Evolutionary conservation across 2,888 invertebrate genomes (phyloP).

Genomic region (Conops quadrifasciatus): DNA sequence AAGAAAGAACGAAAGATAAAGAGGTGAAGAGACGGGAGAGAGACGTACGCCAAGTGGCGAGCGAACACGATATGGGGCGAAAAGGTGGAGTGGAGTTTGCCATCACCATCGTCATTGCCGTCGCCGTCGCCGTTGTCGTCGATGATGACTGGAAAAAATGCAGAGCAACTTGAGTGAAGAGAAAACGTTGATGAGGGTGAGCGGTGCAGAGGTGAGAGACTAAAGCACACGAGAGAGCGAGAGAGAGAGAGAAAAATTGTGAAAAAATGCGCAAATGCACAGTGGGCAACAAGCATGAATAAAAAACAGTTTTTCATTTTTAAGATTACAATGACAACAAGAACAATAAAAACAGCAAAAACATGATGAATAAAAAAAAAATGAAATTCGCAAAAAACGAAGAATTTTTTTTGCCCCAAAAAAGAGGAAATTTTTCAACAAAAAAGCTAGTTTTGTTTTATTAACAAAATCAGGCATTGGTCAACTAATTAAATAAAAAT

Average conservation of each 20-base stretch:
- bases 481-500: no score
- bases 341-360: no score
- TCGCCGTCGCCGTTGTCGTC: not conserved
- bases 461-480: no score
- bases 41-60: not conserved
- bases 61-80: not conserved
- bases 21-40: not conserved
- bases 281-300: conserved; percentile 20
- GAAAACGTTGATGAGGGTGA: conserved; percentile 19
- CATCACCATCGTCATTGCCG: not conserved
- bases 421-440: no score
- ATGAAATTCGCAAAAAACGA: no score
- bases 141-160: conserved; percentile 26
- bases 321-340: not conserved
- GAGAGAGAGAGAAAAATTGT: conserved; percentile 14
- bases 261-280: conserved; percentile 22
- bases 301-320: not conserved
- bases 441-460: no score
- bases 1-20: conserved; percentile 1
- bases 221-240: not conserved
- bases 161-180: conserved; percentile 9
- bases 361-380: no score
- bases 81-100: not conserved
- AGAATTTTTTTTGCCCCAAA: no score
- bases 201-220: not conserved